These are phyloP conservation scores for Tetrao urogallus DNA, from an alignment of 2,113 vertebrate species.

Conservation along the genomic window DNA sequence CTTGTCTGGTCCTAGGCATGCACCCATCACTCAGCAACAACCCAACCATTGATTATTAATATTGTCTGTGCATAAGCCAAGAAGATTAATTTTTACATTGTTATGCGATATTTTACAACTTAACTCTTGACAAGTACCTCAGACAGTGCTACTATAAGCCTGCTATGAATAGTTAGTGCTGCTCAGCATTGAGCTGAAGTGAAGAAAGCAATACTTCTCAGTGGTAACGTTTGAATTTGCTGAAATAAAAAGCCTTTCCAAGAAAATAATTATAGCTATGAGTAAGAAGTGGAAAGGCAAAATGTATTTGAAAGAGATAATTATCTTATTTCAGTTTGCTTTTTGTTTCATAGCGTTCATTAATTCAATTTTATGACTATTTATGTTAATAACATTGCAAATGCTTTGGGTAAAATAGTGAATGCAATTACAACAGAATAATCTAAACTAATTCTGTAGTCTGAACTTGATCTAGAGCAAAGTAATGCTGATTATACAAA, in stretches of 20 bases:
- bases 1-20: no score
- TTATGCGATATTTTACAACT: neutral
- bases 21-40: no score
- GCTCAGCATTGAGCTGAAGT: neutral
- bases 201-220: neutral
- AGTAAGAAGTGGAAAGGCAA: neutral
- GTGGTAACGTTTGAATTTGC: neutral
- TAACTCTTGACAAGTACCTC: neutral
- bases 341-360: neutral
- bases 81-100: neutral
- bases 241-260: neutral
- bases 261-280: neutral
- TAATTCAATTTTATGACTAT: neutral
- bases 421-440: neutral
- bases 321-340: neutral
- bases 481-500: neutral
- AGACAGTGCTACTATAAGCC: neutral
- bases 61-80: no score
- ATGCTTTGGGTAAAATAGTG: neutral
- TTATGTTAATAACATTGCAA: neutral
- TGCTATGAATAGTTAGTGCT: neutral
- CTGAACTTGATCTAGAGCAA: neutral
- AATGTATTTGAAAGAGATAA: neutral
- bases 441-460: neutral
- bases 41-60: no score